Base-by-base conservation (phyloP, 1,140 invertebrate genomes). In the Drosophila seguyi region DNA sequence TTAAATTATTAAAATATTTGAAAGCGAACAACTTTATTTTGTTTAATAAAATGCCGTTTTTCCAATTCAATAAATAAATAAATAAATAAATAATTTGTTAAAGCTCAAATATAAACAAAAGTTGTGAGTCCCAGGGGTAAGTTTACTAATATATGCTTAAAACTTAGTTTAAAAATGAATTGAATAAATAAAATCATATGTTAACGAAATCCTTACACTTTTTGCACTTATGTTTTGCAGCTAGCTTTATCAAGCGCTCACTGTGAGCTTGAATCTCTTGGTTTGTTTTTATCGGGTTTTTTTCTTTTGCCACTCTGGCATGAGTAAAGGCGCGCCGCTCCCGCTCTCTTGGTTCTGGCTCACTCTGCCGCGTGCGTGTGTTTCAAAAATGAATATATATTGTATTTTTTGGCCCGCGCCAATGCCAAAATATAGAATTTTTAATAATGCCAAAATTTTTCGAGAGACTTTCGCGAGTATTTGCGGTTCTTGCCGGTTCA, bases 361-460 rank as follows among this genome's bases (percentile, higher is more conserved):
- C 14, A 13, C 27, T 57, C 27, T 22, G 8, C 52, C 13, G 27
- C 16, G 68, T 72, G 52, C 67, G 66, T 71, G 25, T 41, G 68
- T 38, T 38, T 55, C 34, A 55, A 38, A 38, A 25, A 16, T 16
- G 34, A n/a, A 68, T 56, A 68, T 53, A 71, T 56, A 25, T 67
- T 42, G 61, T 67, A 22, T 44, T 36, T 50, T 34, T 66, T 31
- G 41, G 38, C 39, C 48, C 42, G 50, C 22, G 48, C 66, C 68
- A 69, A 71, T 72, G 68, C 50, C 68, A 58, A 69, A 48, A 71
- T 48, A 72, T 42, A 27, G 41, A 72, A 48, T 58, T 58, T 66
- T 69, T 62, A 66, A 66, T 69, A 72, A 72, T 71, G 68, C 68
- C 68, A 58, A 38, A 72, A 72, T 58, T 71, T 71, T 55, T 68